Evolutionary conservation across 2,888 invertebrate species (phyloP).

Genomic region (Chrysolina haemoptera): DNA sequence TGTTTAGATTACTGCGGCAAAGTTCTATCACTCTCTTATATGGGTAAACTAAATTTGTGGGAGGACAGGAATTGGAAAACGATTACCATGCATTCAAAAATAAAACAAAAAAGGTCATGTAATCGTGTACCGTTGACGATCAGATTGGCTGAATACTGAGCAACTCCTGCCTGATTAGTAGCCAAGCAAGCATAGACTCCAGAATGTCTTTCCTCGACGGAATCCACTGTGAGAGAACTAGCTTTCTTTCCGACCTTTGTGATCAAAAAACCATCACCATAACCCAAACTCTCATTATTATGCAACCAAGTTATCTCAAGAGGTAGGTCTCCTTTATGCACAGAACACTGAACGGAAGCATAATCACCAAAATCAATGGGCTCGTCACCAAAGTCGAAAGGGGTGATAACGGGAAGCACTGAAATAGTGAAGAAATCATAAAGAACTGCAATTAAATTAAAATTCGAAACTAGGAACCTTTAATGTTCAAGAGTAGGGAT

Average conservation of each 20-base stretch:
- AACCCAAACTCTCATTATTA: constrained; percentile 62
- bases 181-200: constrained; percentile 78
- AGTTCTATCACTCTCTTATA: too few relatives aligned
- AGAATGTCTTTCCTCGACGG: constrained; percentile 74
- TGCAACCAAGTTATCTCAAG: constrained; percentile 77
- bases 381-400: constrained; percentile 75
- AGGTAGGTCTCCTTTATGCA: constrained; percentile 75
- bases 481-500: constrained; percentile 34
- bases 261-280: constrained; percentile 65
- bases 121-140: constrained; percentile 76
- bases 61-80: too few relatives aligned
- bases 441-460: constrained; percentile 54
- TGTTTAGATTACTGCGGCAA: too few relatives aligned
- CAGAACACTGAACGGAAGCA: constrained; percentile 73
- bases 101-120: not conserved
- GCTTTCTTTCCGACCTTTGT: constrained; percentile 72
- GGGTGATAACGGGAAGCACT: constrained; percentile 71
- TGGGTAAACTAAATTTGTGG: too few relatives aligned
- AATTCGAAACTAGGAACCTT: too few relatives aligned
- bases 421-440: not conserved
- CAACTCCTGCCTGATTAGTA: constrained; percentile 73
- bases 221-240: constrained; percentile 74
- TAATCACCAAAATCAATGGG: constrained; percentile 80
- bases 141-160: constrained; percentile 75
- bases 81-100: constrained; percentile 74